These are phyloP conservation scores for Nesospiza acunhae DNA, from an alignment of 2,113 vertebrate species.

Conservation along the genomic window DNA sequence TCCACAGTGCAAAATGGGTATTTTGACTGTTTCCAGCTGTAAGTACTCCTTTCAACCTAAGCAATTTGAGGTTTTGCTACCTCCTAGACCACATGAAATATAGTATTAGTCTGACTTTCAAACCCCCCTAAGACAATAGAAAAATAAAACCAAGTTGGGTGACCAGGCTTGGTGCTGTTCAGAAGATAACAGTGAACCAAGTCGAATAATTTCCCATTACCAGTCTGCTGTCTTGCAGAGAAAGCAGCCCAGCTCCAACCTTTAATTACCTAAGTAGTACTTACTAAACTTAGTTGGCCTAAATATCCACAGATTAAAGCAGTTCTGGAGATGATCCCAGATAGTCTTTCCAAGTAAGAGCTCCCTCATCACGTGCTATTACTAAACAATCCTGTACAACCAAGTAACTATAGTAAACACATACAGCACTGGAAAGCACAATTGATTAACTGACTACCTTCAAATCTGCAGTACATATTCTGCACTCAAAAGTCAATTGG, in stretches of 20 bases:
- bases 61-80: neutral
- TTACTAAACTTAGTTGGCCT: constrained; percentile 49
- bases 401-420: neutral
- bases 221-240: neutral
- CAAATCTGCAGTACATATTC: neutral
- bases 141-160: neutral
- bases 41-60: neutral
- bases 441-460: neutral
- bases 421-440: neutral
- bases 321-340: constrained; percentile 13
- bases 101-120: neutral
- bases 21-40: neutral
- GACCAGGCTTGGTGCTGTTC: neutral
- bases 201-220: neutral
- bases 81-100: neutral
- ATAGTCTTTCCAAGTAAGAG: constrained; percentile 39
- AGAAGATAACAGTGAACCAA: neutral
- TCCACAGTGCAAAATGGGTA: neutral
- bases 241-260: constrained; percentile 1
- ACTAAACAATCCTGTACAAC: neutral
- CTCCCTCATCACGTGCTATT: neutral
- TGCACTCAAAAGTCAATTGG: neutral
- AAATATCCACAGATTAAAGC: constrained; percentile 60
- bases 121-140: neutral
- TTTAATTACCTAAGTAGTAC: constrained; percentile 48